Base-by-base conservation (phyloP, 2,888 invertebrate species). In the Sycophila texana region DNA sequence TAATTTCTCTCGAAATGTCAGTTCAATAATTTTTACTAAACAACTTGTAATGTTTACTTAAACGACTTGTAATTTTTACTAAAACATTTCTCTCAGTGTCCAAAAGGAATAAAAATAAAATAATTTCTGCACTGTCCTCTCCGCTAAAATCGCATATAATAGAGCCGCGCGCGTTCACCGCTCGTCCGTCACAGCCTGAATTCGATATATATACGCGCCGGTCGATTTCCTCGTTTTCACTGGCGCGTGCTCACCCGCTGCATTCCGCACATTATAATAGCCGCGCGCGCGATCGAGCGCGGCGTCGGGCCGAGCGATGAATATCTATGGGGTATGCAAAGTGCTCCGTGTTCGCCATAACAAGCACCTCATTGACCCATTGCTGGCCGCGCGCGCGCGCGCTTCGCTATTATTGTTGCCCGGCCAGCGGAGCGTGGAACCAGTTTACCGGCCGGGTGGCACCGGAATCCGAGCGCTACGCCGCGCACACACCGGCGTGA, bases 341-440 rank as follows among this genome's bases (percentile, higher is more conserved):
- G 86, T 85, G 86, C 86, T 88, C 84, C 88, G 88, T 88, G 89
- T 88, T 87, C 84, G 84, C 87, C 88, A 89, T 89, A 88, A 89
- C 88, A 88, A 89, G 88, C 87, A 88, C 86, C 88, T 89, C 88
- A 87, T 89, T 89, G 89, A 88, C 88, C 88, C 87, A 88, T 88
- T 87, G 87, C 84, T 53, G 53, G 3, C 39, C 53, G 53, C 39
- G 63, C 79, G 60, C 68, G 65, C 58, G 63, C n/a, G 22, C 53
- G 74, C 22, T 53, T 58, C 85, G 82, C 83, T 87, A 86, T 87
- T 86, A 87, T 87, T 84, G 86, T 86, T 87, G 86, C 84, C 83
- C 84, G 83, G 83, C 82, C 85, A 81, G 79, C 84, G 80, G 79
- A 84, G 83, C 83, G 83, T 80, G 82, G 85, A 87, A 87, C 87